A percentile compares a stretch with the other conserved stretches of the same genome.
phyloP scores from a whole-genome alignment of 1,140 invertebrate genomes.

The Whitmania pigra region DNA sequence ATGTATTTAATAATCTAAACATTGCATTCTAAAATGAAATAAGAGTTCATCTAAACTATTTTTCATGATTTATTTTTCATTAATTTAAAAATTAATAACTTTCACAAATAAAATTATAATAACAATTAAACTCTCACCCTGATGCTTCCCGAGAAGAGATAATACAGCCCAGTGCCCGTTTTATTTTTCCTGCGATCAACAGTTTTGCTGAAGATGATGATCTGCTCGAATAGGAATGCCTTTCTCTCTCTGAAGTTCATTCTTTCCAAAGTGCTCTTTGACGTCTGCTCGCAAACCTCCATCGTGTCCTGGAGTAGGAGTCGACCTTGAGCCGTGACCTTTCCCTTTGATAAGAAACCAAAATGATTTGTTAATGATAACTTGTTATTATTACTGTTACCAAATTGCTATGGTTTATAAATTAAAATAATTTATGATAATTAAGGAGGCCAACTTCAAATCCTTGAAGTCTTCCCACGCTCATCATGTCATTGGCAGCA shows the following conservation, averaged over 20 bases:
- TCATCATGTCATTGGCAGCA: constrained; percentile 98
- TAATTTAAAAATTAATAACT: constrained; percentile 61
- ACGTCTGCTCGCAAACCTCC: constrained; percentile 53
- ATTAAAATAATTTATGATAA: neutral
- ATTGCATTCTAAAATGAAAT: neutral
- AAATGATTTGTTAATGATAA: no score
- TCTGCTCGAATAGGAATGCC: constrained; percentile 96
- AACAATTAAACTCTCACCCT: constrained; percentile 54
- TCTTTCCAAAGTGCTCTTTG: constrained; percentile 29
- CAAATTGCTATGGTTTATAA: neutral
- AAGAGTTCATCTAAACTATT: neutral
- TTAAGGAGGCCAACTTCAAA: constrained; percentile 63
- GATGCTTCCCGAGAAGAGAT: constrained; percentile 54
- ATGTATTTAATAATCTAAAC: constrained; percentile 1
- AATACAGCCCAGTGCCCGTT: constrained; percentile 82
- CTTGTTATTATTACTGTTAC: no score
- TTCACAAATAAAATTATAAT: no score
- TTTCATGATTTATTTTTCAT: constrained; percentile 95
- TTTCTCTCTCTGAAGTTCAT: constrained; percentile 68
- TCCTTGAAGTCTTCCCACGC: constrained; percentile 85
- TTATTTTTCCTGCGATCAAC: constrained; percentile 70
- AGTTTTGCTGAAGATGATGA: constrained; percentile 88
- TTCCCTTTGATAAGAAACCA: no score
- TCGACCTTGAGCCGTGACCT: constrained; percentile 93
- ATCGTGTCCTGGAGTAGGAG: constrained; percentile 78